These are phyloP conservation scores for Oreohelix idahoensis DNA, from an alignment of 1,140 invertebrate genomes.

Conservation along the genomic window DNA sequence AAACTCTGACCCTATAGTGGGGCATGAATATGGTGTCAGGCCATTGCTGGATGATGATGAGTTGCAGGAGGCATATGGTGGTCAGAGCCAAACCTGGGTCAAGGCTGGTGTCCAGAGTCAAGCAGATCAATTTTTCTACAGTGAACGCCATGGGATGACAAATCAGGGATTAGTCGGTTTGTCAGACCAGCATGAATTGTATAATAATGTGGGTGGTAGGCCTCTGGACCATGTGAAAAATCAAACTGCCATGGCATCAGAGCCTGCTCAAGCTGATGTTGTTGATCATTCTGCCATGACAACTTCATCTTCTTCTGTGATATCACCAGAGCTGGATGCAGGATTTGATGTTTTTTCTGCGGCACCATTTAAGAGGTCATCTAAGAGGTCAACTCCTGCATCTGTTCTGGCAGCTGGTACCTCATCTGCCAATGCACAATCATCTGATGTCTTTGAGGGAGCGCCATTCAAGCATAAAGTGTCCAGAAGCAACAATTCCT, in stretches of 20 bases:
- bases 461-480: slow-evolving; percentile 56
- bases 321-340: slow-evolving; percentile 40
- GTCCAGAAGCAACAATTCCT: slow-evolving; percentile 41
- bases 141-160: slow-evolving; percentile 1
- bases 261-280: slow-evolving; percentile 45
- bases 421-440: slow-evolving; percentile 31
- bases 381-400: slow-evolving; percentile 59
- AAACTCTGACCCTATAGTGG: slow-evolving; percentile 76
- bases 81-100: slow-evolving; percentile 41
- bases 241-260: slow-evolving; percentile 41
- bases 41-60: slow-evolving; percentile 86
- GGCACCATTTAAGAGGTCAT: slow-evolving; percentile 68
- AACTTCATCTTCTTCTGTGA: slow-evolving; percentile 39
- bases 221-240: neutral
- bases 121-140: slow-evolving; percentile 7
- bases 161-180: neutral
- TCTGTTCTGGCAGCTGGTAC: slow-evolving; percentile 41
- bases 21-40: slow-evolving; percentile 85
- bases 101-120: slow-evolving; percentile 8
- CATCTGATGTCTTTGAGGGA: slow-evolving; percentile 56
- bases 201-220: slow-evolving; percentile 1
- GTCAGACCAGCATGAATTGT: neutral
- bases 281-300: slow-evolving; percentile 33
- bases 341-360: slow-evolving; percentile 69
- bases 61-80: slow-evolving; percentile 77